phyloP scores from a whole-genome alignment of 2,888 invertebrate genomes.

The Phorcus lineatus region DNA sequence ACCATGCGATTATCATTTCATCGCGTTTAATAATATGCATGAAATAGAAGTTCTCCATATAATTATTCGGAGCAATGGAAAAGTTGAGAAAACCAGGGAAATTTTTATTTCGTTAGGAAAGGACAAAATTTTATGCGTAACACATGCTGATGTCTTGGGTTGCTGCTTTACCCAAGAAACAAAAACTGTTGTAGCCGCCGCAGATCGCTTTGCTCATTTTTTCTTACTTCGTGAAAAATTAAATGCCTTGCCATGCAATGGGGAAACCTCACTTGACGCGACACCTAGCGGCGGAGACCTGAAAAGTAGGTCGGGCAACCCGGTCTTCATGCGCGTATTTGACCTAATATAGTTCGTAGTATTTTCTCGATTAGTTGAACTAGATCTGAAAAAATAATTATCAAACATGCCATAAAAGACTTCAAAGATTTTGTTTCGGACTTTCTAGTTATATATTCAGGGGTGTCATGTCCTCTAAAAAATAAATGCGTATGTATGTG shows the following conservation, averaged over 20 bases:
- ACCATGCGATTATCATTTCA: no score
- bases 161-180: neutral
- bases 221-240: constrained; percentile 15
- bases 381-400: neutral
- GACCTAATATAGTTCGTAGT: constrained; percentile 34
- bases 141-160: neutral
- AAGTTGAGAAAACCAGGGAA: no score
- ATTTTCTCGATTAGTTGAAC: neutral
- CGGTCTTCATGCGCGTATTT: constrained; percentile 36
- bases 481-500: constrained; percentile 2
- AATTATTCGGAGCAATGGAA: no score
- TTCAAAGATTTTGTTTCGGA: neutral
- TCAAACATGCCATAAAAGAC: neutral
- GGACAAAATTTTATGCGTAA: neutral
- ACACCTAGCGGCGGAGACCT: constrained; percentile 29
- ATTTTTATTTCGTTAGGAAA: no score
- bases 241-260: constrained; percentile 26
- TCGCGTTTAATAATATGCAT: no score
- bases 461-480: neutral
- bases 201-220: neutral
- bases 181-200: neutral
- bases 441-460: neutral
- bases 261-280: constrained; percentile 17
- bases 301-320: constrained; percentile 45
- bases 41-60: no score